A percentile compares a stretch with the other conserved stretches of the same genome.
phyloP scores from a whole-genome alignment of 2,113 vertebrate genomes.

The Hepsetus odoe region DNA sequence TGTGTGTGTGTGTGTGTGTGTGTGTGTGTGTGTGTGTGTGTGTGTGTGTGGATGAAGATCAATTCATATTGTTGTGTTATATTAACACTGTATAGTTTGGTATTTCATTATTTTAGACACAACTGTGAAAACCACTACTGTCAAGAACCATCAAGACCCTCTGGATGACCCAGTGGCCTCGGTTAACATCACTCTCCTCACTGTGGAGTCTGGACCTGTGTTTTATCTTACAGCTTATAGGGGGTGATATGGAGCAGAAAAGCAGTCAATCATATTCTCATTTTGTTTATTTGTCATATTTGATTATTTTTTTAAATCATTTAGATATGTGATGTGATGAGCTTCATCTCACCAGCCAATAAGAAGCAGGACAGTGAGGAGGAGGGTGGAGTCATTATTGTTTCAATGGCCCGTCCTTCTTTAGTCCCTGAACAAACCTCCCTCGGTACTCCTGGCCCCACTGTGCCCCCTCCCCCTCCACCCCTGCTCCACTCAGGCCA shows the following conservation, averaged over 20 bases:
- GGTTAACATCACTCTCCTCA: no score
- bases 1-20: no score
- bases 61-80: no score
- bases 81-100: no score
- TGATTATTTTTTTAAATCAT: neutral
- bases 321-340: constrained; percentile 84
- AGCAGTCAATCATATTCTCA: neutral
- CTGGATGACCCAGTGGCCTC: no score
- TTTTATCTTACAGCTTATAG: no score
- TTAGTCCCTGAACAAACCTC: neutral
- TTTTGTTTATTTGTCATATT: neutral
- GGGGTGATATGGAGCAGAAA: neutral
- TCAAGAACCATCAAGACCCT: no score
- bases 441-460: constrained; percentile 43
- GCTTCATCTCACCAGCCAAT: constrained; percentile 81
- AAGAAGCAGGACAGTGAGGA: constrained; percentile 79
- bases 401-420: constrained; percentile 56
- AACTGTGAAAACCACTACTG: no score
- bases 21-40: no score
- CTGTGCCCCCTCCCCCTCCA: constrained; percentile 23
- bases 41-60: no score
- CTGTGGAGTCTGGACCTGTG: no score
- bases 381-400: constrained; percentile 56
- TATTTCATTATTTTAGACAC: no score
- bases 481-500: constrained; percentile 63